A percentile compares a stretch with the other conserved stretches of the same genome.
Conservation (phyloP, 2,113 vertebrate genomes). For the Cichladusa arquata region DNA sequence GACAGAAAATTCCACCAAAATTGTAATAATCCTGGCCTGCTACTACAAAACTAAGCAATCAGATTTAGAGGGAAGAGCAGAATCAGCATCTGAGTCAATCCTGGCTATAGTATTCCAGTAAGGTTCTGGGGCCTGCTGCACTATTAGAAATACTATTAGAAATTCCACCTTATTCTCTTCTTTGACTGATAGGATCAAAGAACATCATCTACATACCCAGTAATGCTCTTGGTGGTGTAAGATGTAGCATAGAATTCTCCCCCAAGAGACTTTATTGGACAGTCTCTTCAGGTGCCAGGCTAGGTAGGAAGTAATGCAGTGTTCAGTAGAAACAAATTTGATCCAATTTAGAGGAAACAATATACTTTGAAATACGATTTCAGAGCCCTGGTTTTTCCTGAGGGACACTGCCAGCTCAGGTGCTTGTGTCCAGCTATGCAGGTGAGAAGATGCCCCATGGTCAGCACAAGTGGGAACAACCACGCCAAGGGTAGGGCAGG, state of each 20-base stretch:
- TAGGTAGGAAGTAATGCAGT: background rate
- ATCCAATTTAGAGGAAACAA: background rate
- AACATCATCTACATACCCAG: background rate
- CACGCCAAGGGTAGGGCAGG: background rate
- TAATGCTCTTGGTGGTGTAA: background rate
- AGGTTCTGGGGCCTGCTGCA: background rate
- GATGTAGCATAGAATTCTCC: background rate
- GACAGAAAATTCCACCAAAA: background rate
- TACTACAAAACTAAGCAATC: background rate
- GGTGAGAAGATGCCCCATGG: background rate
- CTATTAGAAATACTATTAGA: background rate
- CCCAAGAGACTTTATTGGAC: background rate
- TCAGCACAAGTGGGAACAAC: background rate
- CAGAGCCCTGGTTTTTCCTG: background rate
- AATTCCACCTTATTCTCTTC: background rate
- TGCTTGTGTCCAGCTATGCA: background rate
- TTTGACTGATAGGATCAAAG: background rate
- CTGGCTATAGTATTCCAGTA: background rate
- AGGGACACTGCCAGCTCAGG: background rate
- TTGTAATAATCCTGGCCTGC: background rate
- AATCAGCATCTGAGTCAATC: background rate
- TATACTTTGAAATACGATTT: background rate
- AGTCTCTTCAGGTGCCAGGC: background rate
- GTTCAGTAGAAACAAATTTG: background rate
- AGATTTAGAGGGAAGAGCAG: background rate